These are phyloP conservation scores for Microcebus griseorufus DNA, from an alignment of 2,113 vertebrate genomes.

Conservation along the genomic window DNA sequence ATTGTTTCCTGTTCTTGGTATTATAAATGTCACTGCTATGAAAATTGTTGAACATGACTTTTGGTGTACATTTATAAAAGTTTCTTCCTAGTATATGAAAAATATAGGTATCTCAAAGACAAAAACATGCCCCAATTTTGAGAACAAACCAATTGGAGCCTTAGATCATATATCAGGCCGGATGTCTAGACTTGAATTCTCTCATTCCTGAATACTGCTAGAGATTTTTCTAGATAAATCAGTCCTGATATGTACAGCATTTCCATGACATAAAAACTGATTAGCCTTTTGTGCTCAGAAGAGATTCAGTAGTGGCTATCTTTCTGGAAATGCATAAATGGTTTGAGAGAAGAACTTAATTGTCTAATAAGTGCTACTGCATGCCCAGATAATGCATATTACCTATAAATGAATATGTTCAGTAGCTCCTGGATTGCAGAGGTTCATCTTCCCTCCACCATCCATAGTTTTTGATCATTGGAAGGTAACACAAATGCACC, in stretches of 20 bases:
- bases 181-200: not conserved
- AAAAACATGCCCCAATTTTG: not conserved
- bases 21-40: not conserved
- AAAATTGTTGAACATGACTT: not conserved
- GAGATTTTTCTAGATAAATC: not conserved
- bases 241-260: not conserved
- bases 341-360: not conserved
- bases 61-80: not conserved
- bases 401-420: not conserved
- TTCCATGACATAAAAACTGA: not conserved
- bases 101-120: not conserved
- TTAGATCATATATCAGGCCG: not conserved
- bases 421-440: not conserved
- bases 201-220: not conserved
- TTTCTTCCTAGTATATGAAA: not conserved
- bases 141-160: not conserved
- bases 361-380: not conserved
- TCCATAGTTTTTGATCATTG: not conserved
- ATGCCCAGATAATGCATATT: not conserved
- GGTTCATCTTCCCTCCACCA: not conserved
- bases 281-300: not conserved
- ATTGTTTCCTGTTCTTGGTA: not conserved
- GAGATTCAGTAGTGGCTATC: not conserved
- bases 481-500: not conserved
- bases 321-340: not conserved